Evolutionary conservation across 2,113 vertebrate species (phyloP), one percentile per base, ranked within the genome.

Genomic region (Aptenodytes patagonicus): DNA sequence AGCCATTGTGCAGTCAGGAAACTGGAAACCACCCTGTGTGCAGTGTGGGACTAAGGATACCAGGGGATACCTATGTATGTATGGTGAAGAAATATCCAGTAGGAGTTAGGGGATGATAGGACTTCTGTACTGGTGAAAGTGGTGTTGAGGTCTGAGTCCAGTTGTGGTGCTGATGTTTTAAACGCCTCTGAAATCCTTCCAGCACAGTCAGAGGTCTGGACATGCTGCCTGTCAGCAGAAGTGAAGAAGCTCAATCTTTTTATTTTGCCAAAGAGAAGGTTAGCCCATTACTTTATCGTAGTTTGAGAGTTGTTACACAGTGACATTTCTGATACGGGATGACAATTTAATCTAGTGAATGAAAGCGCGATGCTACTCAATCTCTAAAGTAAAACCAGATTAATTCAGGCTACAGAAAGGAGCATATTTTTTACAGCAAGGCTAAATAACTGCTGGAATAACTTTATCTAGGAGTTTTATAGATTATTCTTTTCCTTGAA

Each of bases 361-460:
- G 70, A 93, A 95, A 93, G 49, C 1, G 7, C 6, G 22, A 83
- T 90, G 78, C 36, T 96, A 49, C 65, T 79, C 78, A 55, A 21
- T 93, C 87, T 86, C 75, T 88, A 46, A 68, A 81, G 69, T 76
- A 80, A 94, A 95, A 93, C 54, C 82, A 93, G 93, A 95, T 96
- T 94, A 94, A 93, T 91, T 90, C 66, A 94, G 54, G 78, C 78
- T 93, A 90, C 70, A 70, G 68, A 95, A 90, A 93, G 31, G 21
- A 85, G 28, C 13, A 14, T 42, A 42, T 69, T 82, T 89, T 96
- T 94, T 73, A 88, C 60, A 80, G 62, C 51, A 77, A 83, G 62
- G 62, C 70, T 90, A 93, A 96, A 76, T 96, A 95, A 94, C 78
- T 90, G 61, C 85, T 83, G n/a, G 28, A 93, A 91, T 96, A 96